These are phyloP conservation scores for Formica aserva DNA, from an alignment of 2,888 invertebrate species.

Conservation along the genomic window DNA sequence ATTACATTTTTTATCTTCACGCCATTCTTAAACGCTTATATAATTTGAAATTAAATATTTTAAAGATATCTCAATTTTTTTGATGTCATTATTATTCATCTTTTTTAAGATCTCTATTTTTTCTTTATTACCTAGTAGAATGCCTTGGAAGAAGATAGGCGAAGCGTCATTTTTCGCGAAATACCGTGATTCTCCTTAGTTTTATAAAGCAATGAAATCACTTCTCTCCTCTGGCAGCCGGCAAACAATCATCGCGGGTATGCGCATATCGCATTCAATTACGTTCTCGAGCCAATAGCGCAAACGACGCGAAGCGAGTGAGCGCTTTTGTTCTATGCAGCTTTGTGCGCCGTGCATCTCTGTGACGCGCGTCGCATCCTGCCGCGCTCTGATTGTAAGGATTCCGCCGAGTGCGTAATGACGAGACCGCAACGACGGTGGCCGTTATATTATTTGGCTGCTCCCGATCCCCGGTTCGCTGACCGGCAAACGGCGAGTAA, in stretches of 20 bases:
- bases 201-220: conserved; percentile 21
- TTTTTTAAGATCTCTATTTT: not conserved
- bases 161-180: not conserved
- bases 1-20: not conserved
- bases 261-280: conserved; percentile 49
- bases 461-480: not conserved
- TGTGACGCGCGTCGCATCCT: not conserved
- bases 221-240: conserved; percentile 29
- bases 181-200: not conserved
- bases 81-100: not conserved
- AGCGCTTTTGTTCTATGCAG: conserved; percentile 11
- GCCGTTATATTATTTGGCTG: conserved; percentile 16
- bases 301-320: not conserved
- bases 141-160: not conserved
- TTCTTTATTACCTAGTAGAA: not conserved
- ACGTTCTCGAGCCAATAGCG: conserved; percentile 41
- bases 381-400: conserved; percentile 14
- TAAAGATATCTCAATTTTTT: not conserved
- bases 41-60: not conserved
- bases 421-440: not conserved
- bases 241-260: conserved; percentile 41
- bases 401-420: not conserved
- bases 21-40: not conserved
- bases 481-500: conserved; percentile 23
- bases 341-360: not conserved